Conservation (phyloP, 1,140 invertebrate genomes). For the Drosophila tropicalis region DNA sequence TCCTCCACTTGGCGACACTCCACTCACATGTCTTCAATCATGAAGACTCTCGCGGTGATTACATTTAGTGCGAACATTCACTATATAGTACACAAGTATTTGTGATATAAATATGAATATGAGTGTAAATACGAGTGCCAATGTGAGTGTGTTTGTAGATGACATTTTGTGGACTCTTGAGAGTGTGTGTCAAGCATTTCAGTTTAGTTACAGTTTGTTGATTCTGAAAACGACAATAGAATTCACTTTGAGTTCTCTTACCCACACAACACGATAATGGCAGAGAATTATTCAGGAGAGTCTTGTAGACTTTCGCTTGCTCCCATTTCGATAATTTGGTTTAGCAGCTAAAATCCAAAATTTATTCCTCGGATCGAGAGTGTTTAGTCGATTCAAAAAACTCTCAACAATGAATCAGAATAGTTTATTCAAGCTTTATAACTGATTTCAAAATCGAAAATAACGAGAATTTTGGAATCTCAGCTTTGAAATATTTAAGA, state of each 20-base stretch:
- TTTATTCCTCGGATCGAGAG: too few species aligned
- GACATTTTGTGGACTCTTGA: constrained; percentile 56
- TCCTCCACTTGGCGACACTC: constrained; percentile 23
- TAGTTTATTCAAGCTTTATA: too few species aligned
- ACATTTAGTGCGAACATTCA: constrained; percentile 16
- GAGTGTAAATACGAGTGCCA: background rate
- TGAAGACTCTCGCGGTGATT: constrained; percentile 16
- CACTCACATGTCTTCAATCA: constrained; percentile 44
- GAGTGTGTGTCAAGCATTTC: constrained; percentile 23
- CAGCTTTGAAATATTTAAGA: too few species aligned
- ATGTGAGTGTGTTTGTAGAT: constrained; percentile 2
- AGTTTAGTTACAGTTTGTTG: constrained; percentile 81
- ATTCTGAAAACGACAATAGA: constrained; percentile 80
- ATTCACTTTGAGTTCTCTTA: constrained; percentile 52
- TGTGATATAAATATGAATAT: constrained; percentile 1
- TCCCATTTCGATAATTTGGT: background rate
- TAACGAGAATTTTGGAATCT: too few species aligned
- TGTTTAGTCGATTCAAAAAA: too few species aligned
- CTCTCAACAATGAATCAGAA: too few species aligned
- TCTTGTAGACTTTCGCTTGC: background rate
- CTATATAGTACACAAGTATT: background rate
- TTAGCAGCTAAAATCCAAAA: too few species aligned
- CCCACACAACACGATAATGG: background rate
- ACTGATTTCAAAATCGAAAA: too few species aligned
- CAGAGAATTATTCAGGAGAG: constrained; percentile 8